These are phyloP conservation scores for Spisula solida DNA, from an alignment of 2,888 invertebrate species.

Conservation along the genomic window DNA sequence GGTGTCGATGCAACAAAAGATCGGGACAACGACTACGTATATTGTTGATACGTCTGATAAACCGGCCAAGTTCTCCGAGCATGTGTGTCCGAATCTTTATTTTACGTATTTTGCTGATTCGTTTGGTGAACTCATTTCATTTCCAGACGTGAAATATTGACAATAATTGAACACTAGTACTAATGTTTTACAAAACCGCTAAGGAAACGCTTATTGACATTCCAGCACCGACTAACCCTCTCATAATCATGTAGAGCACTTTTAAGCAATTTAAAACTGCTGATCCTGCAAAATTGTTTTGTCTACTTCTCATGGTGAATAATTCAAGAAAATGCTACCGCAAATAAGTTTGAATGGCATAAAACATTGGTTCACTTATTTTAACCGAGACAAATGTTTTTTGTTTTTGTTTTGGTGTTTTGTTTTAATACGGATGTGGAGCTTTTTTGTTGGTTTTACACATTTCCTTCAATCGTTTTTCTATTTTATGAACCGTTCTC, in stretches of 20 bases:
- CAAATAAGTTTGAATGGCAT: neutral
- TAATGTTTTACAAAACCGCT: neutral
- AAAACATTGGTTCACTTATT: neutral
- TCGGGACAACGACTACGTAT: too few species aligned
- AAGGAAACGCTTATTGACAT: neutral
- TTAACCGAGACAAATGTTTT: too few species aligned
- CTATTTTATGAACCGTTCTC: too few species aligned
- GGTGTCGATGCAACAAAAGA: too few species aligned
- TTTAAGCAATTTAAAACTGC: conserved; percentile 4
- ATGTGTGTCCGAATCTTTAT: too few species aligned
- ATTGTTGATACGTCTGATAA: too few species aligned
- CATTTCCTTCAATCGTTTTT: too few species aligned
- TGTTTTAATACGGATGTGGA: too few species aligned
- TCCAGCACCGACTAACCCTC: neutral
- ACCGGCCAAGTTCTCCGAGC: too few species aligned
- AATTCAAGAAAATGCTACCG: neutral
- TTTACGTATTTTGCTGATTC: neutral
- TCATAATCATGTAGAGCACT: neutral
- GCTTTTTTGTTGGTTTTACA: too few species aligned
- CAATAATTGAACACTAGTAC: neutral
- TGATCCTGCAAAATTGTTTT: neutral
- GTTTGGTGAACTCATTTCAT: neutral
- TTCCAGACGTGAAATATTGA: neutral
- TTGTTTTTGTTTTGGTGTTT: too few species aligned
- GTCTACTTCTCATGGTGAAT: neutral